These are phyloP conservation scores for Nephila pilipes DNA, from an alignment of 1,140 invertebrate genomes.

Conservation along the genomic window DNA sequence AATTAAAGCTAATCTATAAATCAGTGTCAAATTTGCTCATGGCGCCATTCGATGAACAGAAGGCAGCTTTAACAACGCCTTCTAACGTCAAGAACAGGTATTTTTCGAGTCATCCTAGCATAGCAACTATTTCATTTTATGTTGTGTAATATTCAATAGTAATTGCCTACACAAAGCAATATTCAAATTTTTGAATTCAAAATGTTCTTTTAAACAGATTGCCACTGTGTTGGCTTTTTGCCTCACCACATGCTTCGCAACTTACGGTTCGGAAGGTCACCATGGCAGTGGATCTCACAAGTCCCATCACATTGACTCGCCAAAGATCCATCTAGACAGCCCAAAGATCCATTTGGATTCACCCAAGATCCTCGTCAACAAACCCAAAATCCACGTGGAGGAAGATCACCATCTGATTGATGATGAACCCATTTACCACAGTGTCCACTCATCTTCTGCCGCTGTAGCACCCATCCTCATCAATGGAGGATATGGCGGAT, in stretches of 20 bases:
- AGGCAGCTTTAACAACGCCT: too few species aligned
- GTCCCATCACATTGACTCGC: neutral
- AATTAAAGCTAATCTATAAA: too few species aligned
- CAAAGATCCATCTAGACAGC: slow-evolving; percentile 32
- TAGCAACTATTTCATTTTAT: too few species aligned
- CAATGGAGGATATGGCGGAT: slow-evolving; percentile 20
- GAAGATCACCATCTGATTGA: neutral
- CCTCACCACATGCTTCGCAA: slow-evolving; percentile 25
- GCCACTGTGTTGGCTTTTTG: neutral
- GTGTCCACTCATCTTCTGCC: neutral
- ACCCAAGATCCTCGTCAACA: slow-evolving; percentile 34
- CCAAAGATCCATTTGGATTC: slow-evolving; percentile 51
- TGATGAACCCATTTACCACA: slow-evolving; percentile 17
- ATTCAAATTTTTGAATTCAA: too few species aligned
- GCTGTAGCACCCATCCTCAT: neutral
- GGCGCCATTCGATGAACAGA: too few species aligned
- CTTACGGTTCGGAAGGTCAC: neutral
- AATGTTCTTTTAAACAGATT: neutral
- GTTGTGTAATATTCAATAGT: too few species aligned
- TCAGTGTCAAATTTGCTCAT: too few species aligned
- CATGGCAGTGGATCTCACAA: neutral
- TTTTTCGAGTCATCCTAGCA: too few species aligned
- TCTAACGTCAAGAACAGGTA: too few species aligned
- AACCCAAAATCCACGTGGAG: neutral
- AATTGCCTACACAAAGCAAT: too few species aligned